Base-by-base conservation (phyloP, 2,888 invertebrate species). In the Lissocephala sabroskyi region DNA sequence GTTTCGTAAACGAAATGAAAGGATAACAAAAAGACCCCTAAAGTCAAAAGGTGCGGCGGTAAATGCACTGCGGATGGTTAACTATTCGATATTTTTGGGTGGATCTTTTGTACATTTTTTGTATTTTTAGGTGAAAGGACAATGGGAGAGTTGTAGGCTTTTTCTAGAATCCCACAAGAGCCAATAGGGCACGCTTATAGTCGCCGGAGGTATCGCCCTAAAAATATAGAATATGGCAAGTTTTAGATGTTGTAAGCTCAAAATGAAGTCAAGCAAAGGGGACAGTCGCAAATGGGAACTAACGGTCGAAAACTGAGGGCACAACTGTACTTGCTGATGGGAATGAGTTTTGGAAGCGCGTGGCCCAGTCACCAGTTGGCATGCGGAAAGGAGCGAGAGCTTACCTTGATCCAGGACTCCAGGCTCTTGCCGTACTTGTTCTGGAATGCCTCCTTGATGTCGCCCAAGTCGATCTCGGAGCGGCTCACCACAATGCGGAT, bases 201-300 rank as follows among this genome's bases (percentile, higher is more conserved):
- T 96, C 94, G 79, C 96, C 96, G 81, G 94, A 94, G 65, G 95
- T 95, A 87, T 96, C 96, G 81, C 91, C 94, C 94, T 95, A 91
- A 82, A 92, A 83, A 71, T 75, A 77, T 65, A 65, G 62, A 65
- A 70, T 70, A 62, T 62, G 62, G 56, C 77, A 74, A 49, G 49
- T 56, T 74, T 42, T 73, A 68, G 77, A 74, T 77, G 65, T 64
- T 65, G 59, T 41, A 58, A 59, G 62, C 52, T 62, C 46, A 70
- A 63, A 55, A 52, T 77, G 50, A 68, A 54, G 35, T 45, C n/a
- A n/a, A n/a, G n/a, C n/a, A n/a, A n/a, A n/a, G n/a, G n/a, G n/a
- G n/a, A n/a, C n/a, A n/a, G n/a, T n/a, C n/a, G n/a, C n/a, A n/a
- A n/a, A n/a, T n/a, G n/a, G n/a, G n/a, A n/a, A n/a, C n/a, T n/a